phyloP scores from a whole-genome alignment of 2,888 invertebrate genomes.

The Perizoma flavofasciatum region DNA sequence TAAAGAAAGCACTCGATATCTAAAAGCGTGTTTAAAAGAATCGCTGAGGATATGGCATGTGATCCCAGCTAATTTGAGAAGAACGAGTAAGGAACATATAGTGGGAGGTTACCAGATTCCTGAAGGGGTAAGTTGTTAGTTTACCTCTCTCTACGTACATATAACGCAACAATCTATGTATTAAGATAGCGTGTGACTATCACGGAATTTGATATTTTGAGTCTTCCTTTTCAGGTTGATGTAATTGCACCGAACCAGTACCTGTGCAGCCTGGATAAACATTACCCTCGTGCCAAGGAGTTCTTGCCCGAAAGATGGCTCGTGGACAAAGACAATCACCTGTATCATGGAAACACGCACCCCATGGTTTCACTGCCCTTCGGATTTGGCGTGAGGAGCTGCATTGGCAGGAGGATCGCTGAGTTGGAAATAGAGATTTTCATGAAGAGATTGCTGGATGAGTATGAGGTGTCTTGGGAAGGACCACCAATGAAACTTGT shows the following conservation, averaged over 20 bases:
- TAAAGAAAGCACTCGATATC: conserved; percentile 64
- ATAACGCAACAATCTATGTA: no score
- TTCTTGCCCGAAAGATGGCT: conserved; percentile 89
- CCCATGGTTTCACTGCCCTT: conserved; percentile 87
- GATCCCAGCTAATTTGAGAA: conserved; percentile 64
- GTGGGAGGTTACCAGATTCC: conserved; percentile 73
- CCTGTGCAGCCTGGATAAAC: conserved; percentile 79
- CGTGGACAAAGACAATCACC: conserved; percentile 72
- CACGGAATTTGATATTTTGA: no score
- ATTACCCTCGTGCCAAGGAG: conserved; percentile 82
- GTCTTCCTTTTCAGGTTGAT: conserved; percentile 82
- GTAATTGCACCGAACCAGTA: conserved; percentile 90
- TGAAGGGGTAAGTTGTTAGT: conserved; percentile 61
- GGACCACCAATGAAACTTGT: conserved; percentile 64
- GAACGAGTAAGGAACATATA: conserved; percentile 66
- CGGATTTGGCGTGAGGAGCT: conserved; percentile 87
- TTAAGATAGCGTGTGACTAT: no score
- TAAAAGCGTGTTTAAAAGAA: conserved; percentile 87
- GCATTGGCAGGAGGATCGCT: conserved; percentile 88
- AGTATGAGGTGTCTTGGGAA: conserved; percentile 63
- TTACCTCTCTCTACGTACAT: no score
- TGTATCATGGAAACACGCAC: conserved; percentile 76
- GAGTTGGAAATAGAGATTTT: conserved; percentile 87
- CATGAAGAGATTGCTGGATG: conserved; percentile 61
- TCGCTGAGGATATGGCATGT: conserved; percentile 75